Evolutionary conservation across 2,888 invertebrate species (phyloP).

Genomic region (Eupithecia pulchellata): DNA sequence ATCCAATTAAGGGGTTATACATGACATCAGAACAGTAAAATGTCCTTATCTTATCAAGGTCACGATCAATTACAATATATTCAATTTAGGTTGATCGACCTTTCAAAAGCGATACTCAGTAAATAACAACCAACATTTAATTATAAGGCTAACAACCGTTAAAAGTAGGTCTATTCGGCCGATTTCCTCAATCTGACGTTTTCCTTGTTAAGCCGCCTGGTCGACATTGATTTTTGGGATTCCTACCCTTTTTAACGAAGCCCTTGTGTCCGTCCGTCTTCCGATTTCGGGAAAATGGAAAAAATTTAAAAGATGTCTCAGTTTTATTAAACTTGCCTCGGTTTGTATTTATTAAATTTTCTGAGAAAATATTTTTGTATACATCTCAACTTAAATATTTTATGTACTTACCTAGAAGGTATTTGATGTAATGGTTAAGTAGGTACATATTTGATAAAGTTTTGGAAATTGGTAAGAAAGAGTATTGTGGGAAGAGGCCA

Average conservation of each 20-base stretch:
- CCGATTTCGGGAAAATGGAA: conserved; percentile 30
- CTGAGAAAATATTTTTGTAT: background rate
- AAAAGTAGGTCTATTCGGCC: conserved; percentile 38
- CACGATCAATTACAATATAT: conserved; percentile 8
- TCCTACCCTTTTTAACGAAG: conserved; percentile 48
- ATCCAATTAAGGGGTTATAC: background rate
- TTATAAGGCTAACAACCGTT: conserved; percentile 43
- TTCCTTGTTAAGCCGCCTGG: conserved; percentile 45
- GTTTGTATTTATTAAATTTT: background rate
- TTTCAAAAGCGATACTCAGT: conserved; percentile 33
- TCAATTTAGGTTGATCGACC: conserved; percentile 14
- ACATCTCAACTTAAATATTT: background rate
- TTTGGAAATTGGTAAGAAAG: background rate
- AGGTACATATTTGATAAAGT: background rate
- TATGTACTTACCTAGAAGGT: background rate
- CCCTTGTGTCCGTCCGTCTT: conserved; percentile 41
- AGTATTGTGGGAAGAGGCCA: background rate
- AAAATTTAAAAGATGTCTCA: conserved; percentile 23
- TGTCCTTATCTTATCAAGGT: background rate
- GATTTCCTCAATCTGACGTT: conserved; percentile 44
- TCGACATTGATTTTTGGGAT: conserved; percentile 46
- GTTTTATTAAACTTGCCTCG: conserved; percentile 7
- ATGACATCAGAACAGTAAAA: background rate
- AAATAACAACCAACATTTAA: conserved; percentile 44
- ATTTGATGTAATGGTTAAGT: background rate